These are phyloP conservation scores for Anas georgica DNA, from an alignment of 2,797 vertebrate species.

Conservation along the genomic window DNA sequence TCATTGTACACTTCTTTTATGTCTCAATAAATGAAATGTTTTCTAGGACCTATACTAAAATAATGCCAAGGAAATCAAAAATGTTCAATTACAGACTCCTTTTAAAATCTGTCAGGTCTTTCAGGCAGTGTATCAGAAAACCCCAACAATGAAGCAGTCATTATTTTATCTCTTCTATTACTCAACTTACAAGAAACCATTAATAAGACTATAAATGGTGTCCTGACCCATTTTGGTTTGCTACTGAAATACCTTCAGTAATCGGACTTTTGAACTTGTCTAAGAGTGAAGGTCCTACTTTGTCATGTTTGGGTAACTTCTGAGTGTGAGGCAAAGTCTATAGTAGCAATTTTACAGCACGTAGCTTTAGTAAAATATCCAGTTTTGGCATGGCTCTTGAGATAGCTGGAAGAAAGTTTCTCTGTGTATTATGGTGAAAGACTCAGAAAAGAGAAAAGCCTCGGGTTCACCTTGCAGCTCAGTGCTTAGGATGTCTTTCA, in stretches of 20 bases:
- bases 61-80: background rate
- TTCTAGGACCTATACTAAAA: background rate
- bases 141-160: background rate
- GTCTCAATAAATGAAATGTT: background rate
- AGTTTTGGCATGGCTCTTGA: background rate
- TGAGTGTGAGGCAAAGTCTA: background rate
- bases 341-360: background rate
- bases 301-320: background rate
- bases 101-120: background rate
- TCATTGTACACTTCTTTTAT: background rate
- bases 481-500: fast-evolving
- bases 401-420: background rate
- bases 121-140: background rate
- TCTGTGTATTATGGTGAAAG: background rate
- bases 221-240: background rate
- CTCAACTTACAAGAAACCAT: background rate
- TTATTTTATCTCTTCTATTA: background rate
- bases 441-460: background rate
- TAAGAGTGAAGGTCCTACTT: background rate
- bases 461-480: background rate
- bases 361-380: background rate
- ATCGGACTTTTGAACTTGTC: background rate
- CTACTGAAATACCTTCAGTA: background rate
- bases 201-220: background rate
- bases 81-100: background rate